Evolutionary conservation across 2,797 vertebrate genomes (phyloP).

Genomic region (Vireo griseus): DNA sequence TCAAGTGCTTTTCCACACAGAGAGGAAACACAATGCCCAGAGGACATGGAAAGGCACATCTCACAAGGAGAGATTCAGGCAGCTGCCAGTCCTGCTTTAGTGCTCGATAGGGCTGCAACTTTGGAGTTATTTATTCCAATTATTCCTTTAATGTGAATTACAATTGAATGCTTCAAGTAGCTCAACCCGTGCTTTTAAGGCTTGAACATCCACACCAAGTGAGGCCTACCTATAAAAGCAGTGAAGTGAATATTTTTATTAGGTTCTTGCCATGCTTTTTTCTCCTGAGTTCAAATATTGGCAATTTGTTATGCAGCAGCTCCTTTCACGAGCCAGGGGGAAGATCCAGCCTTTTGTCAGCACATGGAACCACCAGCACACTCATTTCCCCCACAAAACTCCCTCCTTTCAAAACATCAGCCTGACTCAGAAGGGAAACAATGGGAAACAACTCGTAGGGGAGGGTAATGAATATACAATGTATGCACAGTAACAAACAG

Average conservation of each 20-base stretch:
- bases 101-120: background rate
- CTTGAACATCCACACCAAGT: background rate
- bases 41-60: background rate
- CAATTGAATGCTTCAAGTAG: background rate
- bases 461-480: background rate
- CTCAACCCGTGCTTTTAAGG: background rate
- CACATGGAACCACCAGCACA: background rate
- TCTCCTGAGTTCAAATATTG: constrained; percentile 21
- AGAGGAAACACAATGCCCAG: background rate
- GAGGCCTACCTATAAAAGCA: background rate
- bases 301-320: background rate
- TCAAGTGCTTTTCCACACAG: background rate
- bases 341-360: constrained; percentile 8
- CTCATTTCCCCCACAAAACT: constrained; percentile 20
- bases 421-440: constrained; percentile 32
- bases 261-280: background rate
- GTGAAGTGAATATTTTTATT: constrained; percentile 35
- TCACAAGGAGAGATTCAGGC: background rate
- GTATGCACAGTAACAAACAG: background rate
- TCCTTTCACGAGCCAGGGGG: background rate
- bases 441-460: background rate
- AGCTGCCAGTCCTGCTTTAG: background rate
- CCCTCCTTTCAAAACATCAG: background rate
- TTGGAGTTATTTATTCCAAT: background rate
- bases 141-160: constrained; percentile 35